phyloP scores from a whole-genome alignment of 2,113 vertebrate genomes.

The Hoplias malabaricus region DNA sequence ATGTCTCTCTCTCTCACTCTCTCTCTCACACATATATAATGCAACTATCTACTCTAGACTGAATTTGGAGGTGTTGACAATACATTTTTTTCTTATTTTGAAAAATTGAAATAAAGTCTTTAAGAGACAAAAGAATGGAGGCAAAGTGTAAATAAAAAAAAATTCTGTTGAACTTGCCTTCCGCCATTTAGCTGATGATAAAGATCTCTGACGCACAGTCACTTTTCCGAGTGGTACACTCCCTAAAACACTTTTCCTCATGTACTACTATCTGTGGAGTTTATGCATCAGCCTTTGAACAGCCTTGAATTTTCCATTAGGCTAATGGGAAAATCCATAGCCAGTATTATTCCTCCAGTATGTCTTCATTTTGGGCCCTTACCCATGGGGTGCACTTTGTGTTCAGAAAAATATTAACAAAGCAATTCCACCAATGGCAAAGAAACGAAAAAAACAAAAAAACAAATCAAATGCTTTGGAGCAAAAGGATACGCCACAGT shows the following conservation, averaged over 20 bases:
- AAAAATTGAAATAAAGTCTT: too few species aligned
- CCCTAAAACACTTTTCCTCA: neutral
- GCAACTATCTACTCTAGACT: too few species aligned
- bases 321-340: slow-evolving; percentile 33
- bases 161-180: too few species aligned
- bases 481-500: neutral
- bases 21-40: too few species aligned
- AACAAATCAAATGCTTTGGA: neutral
- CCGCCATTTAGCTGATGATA: too few species aligned
- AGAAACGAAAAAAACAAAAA: neutral
- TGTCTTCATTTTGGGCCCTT: slow-evolving; percentile 22
- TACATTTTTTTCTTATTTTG: too few species aligned
- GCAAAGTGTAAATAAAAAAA: neutral
- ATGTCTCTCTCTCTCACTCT: too few species aligned
- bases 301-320: slow-evolving; percentile 9
- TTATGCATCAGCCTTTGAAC: slow-evolving; percentile 4
- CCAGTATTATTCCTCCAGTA: slow-evolving; percentile 9
- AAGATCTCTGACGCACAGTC: too few species aligned
- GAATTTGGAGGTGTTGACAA: too few species aligned
- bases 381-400: slow-evolving; percentile 4
- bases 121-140: neutral
- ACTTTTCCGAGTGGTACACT: neutral
- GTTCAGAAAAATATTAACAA: slow-evolving; percentile 16
- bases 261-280: neutral
- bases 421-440: neutral